A percentile compares a stretch with the other conserved stretches of the same genome.
phyloP scores from a whole-genome alignment of 2,888 invertebrate species.

The Melinaea menophilus region DNA sequence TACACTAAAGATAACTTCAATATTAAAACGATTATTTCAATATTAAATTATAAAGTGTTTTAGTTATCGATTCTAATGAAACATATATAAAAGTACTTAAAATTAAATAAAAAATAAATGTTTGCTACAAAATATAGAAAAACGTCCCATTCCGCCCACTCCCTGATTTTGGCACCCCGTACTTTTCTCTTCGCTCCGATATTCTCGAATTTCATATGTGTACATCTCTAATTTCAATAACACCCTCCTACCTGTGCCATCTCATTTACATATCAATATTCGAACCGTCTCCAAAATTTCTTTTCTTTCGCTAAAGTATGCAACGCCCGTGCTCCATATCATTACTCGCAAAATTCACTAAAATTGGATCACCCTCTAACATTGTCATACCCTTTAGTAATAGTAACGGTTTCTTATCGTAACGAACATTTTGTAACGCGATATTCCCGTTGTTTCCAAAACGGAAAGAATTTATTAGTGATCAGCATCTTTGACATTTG shows the following conservation, averaged over 20 bases:
- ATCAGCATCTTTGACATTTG: slow-evolving; percentile 61
- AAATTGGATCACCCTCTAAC: slow-evolving; percentile 72
- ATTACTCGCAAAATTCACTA: slow-evolving; percentile 69
- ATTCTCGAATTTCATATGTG: slow-evolving; percentile 61
- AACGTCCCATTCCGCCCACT: slow-evolving; percentile 26
- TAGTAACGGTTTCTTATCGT: slow-evolving; percentile 75
- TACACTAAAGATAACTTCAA: too few relatives aligned
- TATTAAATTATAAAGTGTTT: too few relatives aligned
- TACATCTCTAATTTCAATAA: slow-evolving; percentile 75
- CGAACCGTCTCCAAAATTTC: slow-evolving; percentile 68
- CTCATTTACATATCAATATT: slow-evolving; percentile 76
- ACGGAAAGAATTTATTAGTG: slow-evolving; percentile 68
- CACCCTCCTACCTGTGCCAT: slow-evolving; percentile 71
- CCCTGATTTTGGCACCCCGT: slow-evolving; percentile 29
- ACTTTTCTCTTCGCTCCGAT: slow-evolving; percentile 28
- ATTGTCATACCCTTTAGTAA: slow-evolving; percentile 73
- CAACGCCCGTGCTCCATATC: slow-evolving; percentile 75
- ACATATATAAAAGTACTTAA: background rate
- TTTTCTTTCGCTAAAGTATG: slow-evolving; percentile 72
- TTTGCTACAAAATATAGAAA: background rate
- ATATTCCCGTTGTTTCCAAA: slow-evolving; percentile 72
- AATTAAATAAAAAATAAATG: background rate
- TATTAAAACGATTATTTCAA: too few relatives aligned
- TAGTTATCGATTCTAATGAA: too few relatives aligned
- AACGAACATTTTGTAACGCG: slow-evolving; percentile 76